Evolutionary conservation across 2,113 vertebrate species (phyloP).

Genomic region (Phrynosoma blainvillii): DNA sequence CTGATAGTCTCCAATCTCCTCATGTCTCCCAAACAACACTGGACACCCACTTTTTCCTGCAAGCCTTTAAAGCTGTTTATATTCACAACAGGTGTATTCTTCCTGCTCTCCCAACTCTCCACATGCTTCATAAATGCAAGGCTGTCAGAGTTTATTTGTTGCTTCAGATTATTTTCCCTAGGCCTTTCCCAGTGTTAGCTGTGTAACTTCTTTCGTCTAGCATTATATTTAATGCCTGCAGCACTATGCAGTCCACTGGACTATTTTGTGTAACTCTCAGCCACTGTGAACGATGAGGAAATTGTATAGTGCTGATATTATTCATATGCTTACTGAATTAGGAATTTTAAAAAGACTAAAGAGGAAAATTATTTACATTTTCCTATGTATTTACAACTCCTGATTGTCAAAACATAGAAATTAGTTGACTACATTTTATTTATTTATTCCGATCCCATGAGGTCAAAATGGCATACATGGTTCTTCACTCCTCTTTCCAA

Average conservation of each 20-base stretch:
- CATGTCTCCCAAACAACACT: slow-evolving; percentile 34
- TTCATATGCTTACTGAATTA: background rate
- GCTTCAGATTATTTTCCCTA: slow-evolving; percentile 38
- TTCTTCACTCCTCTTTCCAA: too few relatives aligned
- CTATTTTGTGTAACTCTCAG: background rate
- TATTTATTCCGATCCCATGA: background rate
- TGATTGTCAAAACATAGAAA: background rate
- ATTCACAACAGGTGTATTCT: slow-evolving; percentile 41
- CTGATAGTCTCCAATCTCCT: slow-evolving; percentile 14
- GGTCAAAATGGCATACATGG: background rate
- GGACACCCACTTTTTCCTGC: slow-evolving; percentile 27
- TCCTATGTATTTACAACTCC: background rate
- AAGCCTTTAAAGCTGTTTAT: slow-evolving; percentile 52
- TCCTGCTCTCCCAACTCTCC: slow-evolving; percentile 20
- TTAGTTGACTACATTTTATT: background rate
- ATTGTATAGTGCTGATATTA: background rate
- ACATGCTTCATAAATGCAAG: slow-evolving; percentile 41
- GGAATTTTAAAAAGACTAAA: background rate
- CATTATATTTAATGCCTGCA: slow-evolving; percentile 23
- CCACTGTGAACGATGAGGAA: background rate
- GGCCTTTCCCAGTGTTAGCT: slow-evolving; percentile 20
- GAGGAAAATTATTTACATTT: background rate
- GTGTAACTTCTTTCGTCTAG: slow-evolving; percentile 4
- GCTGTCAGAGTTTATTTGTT: slow-evolving; percentile 51
- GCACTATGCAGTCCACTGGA: rapidly evolving